phyloP scores from a whole-genome alignment of 92 coral and sea anemone species.

The Bergia sp. region DNA sequence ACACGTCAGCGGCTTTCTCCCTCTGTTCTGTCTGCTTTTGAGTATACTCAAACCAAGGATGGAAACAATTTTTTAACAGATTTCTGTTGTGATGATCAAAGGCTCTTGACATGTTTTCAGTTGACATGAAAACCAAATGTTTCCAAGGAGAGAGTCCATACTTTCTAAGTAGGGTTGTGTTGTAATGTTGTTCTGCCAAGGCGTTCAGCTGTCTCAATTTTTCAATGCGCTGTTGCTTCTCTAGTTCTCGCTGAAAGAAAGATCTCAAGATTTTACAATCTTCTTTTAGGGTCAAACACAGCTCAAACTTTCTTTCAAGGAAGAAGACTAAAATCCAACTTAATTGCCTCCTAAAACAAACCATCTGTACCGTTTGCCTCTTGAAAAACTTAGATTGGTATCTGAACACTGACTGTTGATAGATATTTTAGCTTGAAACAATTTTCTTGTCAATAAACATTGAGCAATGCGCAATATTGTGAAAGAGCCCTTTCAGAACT shows the following conservation, averaged over 20 bases:
- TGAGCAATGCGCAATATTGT: too few species aligned
- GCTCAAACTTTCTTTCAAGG: too few species aligned
- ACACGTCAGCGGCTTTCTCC: conserved; percentile 72
- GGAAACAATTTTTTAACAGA: conserved; percentile 68
- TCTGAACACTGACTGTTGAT: too few species aligned
- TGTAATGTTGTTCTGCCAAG: conserved; percentile 80
- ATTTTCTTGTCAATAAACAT: too few species aligned
- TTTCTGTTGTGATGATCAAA: conserved; percentile 54
- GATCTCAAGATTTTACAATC: not conserved
- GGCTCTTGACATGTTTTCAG: conserved; percentile 75
- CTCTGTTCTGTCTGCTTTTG: conserved; percentile 64
- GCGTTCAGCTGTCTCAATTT: conserved; percentile 66
- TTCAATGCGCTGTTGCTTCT: conserved; percentile 86
- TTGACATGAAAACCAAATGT: conserved; percentile 72
- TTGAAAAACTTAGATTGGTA: too few species aligned
- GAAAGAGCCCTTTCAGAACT: too few species aligned
- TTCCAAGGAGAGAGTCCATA: conserved; percentile 95
- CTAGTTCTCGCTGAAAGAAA: conserved; percentile 79
- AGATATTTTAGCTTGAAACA: too few species aligned
- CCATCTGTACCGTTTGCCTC: too few species aligned
- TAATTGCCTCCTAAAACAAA: too few species aligned
- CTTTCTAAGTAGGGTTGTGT: conserved; percentile 66
- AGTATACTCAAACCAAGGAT: conserved; percentile 80
- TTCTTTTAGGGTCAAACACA: not conserved
- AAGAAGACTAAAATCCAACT: too few species aligned